Base-by-base conservation (phyloP, 1,140 invertebrate species). In the Cherax quadricarinatus region DNA sequence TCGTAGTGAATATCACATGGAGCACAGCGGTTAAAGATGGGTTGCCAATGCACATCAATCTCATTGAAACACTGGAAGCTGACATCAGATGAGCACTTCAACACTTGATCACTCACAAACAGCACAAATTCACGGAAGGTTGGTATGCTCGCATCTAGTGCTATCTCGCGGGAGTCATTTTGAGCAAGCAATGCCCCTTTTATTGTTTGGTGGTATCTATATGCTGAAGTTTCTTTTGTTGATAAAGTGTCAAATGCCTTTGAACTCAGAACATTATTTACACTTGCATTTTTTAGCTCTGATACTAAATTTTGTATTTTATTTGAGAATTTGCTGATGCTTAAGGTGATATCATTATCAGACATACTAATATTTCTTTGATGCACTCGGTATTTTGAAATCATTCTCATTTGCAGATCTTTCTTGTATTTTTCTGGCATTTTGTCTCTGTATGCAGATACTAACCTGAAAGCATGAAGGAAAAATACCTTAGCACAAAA, bases 391-490 rank as follows among this genome's bases (percentile, higher is more conserved):
- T 89, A 89, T 57, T 75, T 82, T 51, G 30, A 10, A 16, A 89
- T 84, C 10, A 89, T 89, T n/a, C 48, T 73, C 53, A 51, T 6
- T 62, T 83, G 82, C 1, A 70, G 2, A 5, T 89, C 62, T 48
- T 6, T 49, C 49, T 73, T 89, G 30, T 89, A 89, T 12, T 89
- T 89, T 75, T 89, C 66, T 12, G 62, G 60, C 24, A 89, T 89
- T 84, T 89, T 89, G 60, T 89, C 82, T 73, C 81, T 89, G 49
- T 89, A 89, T 12, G 88, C 88, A 48, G 88, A 89, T 18, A 89
- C 88, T 53, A 89, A 73, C 24, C 88, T 89, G 62, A 18, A 41
- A 66, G 62, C 30, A 73, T 48, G 7, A 73, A 49, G 24, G 16
- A 30, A 73, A 30, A 73, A 4, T 66, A 12, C 12, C 12, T 60